These are phyloP conservation scores for Monochamus saltuarius DNA, from an alignment of 1,140 invertebrate species.

Conservation along the genomic window DNA sequence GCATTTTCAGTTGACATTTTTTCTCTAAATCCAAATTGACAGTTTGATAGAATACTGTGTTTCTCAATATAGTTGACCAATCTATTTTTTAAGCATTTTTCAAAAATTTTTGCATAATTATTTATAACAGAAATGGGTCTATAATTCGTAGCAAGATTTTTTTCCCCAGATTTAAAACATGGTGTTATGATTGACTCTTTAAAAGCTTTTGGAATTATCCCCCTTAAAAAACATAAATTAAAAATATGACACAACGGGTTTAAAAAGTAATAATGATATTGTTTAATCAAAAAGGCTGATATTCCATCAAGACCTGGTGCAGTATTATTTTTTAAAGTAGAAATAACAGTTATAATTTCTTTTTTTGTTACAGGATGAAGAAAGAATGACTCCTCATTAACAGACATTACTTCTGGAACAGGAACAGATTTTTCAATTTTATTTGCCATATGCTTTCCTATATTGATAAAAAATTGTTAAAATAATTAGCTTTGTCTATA, in stretches of 20 bases:
- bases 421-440: constrained; percentile 9
- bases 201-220: background rate
- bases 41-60: constrained; percentile 2
- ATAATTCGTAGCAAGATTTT: too few relatives aligned
- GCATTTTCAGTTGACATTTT: background rate
- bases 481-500: background rate
- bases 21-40: constrained; percentile 5
- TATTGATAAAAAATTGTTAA: background rate
- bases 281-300: constrained; percentile 4
- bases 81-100: constrained; percentile 5
- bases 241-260: background rate
- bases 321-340: constrained; percentile 14
- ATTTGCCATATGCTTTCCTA: background rate
- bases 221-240: constrained; percentile 9
- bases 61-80: constrained; percentile 6
- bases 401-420: background rate
- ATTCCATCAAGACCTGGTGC: constrained; percentile 8
- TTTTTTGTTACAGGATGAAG: constrained; percentile 8
- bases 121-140: constrained; percentile 4
- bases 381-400: constrained; percentile 4
- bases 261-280: constrained; percentile 2
- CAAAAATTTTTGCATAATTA: constrained; percentile 3
- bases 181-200: background rate
- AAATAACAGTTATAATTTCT: constrained; percentile 7
- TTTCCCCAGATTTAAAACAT: background rate